Evolutionary conservation across 2,888 invertebrate genomes (phyloP), one percentile per base, ranked within the genome.

Genomic region (Zhuqinia jingwanae): DNA sequence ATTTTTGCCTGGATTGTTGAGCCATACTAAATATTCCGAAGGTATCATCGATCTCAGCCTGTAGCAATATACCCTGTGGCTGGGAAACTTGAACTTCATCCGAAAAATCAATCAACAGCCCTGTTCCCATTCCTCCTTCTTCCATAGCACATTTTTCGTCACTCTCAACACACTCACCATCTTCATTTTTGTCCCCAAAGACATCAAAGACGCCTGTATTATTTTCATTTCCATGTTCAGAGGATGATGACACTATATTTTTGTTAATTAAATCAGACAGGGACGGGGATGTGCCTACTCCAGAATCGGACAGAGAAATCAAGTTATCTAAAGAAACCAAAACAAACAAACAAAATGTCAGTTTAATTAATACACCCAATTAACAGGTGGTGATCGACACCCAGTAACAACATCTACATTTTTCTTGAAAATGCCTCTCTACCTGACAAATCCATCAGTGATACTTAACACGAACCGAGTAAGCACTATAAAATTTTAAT

Each of bases 1-100:
- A n/a, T 30, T 27, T 73, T 17, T 85, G 84, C 42, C 47, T 50
- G 0, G 84, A 63, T 1, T 76, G 75, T 30, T 75, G 50, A 11
- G 75, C 87, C 53, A 3, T 58, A 36, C 60, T 63, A 73, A 88
- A 90, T 2, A 90, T 56, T 1, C 90, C 90, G 80, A 88, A 90
- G 0, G 90, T 90, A 50, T 90, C 90, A 68, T 90, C 90, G 1
- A 90, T 73, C 76, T 90, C 90, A 5, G 88, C 90, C 11, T 79
- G 68, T 6, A 68, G 65, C 50, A 85, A 70, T 1, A 90, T 73
- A 17, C 85, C 88, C 8, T 65, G 50, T 22, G 82, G 84, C 36
- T 78, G 78, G 1, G 89, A 87, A 22, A 85, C 77, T 20, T 85
- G 87, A 2, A 87, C 79, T 36, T 78, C 88, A 65, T 87, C 89